Base-by-base conservation (phyloP, 53 echinoderm and acorn worm species). In the Zoroaster sp. region DNA sequence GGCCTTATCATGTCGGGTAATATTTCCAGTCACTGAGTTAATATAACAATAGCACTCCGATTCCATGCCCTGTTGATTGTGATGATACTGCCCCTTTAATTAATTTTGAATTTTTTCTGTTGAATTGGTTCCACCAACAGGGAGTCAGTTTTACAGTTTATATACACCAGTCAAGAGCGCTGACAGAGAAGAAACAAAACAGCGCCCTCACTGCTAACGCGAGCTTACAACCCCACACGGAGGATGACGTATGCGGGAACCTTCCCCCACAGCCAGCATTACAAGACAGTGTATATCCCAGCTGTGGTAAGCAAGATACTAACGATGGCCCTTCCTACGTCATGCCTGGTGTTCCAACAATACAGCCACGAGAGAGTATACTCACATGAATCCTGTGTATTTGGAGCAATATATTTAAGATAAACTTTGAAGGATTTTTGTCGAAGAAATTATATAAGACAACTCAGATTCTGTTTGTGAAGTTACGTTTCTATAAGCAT, bases 81-180 rank as follows among this genome's bases (percentile, higher is more conserved):
- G n/a, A n/a, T n/a, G n/a, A n/a, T n/a, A n/a, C n/a, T n/a, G n/a
- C n/a, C n/a, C n/a, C n/a, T n/a, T n/a, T n/a, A n/a, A n/a, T n/a
- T n/a, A n/a, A n/a, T n/a, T n/a, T n/a, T n/a, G n/a, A n/a, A n/a
- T n/a, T n/a, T n/a, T n/a, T n/a, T n/a, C n/a, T n/a, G n/a, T n/a
- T n/a, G n/a, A n/a, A n/a, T n/a, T n/a, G n/a, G n/a, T n/a, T 74
- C 18, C 5, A 15, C 30, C 69, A 20, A 15, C 82, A 97, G 95
- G 95, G 95, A 21, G 95, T 97, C 39, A 79, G 78, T 30, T 97
- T 92, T 76, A 86, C 91, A 2, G 97, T 97, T 25, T 88, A 93
- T 71, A 46, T 89, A 44, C 95, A 95, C 92, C 95, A 97, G 72
- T 94, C 97, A 35, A 89, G 97, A 53, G 97, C 97, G 63, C 52